Percentiles rank a stretch among this genome's conserved stretches.
Evolutionary conservation across 2,797 vertebrate species (phyloP).

Genomic region (Meriones psammophilus): DNA sequence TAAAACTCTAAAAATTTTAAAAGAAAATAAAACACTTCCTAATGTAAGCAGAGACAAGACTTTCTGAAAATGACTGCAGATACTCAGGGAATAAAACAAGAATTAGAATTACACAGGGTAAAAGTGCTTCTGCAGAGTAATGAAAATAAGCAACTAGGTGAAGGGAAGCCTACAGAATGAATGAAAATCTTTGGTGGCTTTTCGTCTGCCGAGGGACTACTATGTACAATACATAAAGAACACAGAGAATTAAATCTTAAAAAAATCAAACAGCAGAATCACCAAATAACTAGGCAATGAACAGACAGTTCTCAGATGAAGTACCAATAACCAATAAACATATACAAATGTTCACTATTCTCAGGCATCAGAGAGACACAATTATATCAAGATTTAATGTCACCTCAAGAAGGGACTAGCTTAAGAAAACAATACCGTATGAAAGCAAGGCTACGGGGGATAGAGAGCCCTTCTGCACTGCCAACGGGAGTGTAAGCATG

Average conservation of each 20-base stretch:
- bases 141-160: not conserved
- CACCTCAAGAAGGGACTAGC: not conserved
- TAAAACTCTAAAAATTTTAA: not conserved
- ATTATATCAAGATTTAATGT: not conserved
- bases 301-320: not conserved
- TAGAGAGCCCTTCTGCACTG: not conserved
- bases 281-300: not conserved
- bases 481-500: not conserved
- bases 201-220: too few species aligned
- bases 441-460: not conserved
- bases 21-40: not conserved
- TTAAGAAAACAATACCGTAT: not conserved
- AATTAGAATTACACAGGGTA: not conserved
- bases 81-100: not conserved
- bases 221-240: not conserved
- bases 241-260: not conserved
- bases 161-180: not conserved
- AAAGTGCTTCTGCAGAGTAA: not conserved
- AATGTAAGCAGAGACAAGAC: not conserved
- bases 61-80: not conserved
- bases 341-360: not conserved
- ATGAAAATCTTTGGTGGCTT: not conserved
- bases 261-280: not conserved
- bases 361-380: not conserved
- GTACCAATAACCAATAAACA: not conserved